Evolutionary conservation across 1,140 invertebrate genomes (phyloP).

Genomic region (Theocolax elegans): DNA sequence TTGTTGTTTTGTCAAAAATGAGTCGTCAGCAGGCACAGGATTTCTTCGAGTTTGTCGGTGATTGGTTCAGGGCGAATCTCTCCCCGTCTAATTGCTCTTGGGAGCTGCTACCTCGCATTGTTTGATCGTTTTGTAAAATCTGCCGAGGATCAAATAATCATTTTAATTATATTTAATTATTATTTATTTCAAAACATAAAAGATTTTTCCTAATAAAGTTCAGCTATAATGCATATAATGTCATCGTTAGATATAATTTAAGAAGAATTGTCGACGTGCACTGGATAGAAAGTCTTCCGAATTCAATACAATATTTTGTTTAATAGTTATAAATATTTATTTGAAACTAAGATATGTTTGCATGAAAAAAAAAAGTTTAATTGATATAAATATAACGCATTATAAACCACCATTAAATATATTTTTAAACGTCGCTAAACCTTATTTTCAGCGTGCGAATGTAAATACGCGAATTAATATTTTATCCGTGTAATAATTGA

Average conservation of each 20-base stretch:
- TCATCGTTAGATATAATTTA: not conserved
- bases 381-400: no score
- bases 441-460: no score
- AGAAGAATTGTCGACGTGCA: not conserved
- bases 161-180: no score
- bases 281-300: not conserved
- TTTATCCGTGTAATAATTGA: no score
- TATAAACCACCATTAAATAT: no score
- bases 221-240: not conserved
- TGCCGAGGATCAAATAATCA: no score
- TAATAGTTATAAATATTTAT: not conserved
- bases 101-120: conserved; percentile 73
- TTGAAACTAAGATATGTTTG: no score
- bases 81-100: conserved; percentile 70
- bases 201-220: not conserved
- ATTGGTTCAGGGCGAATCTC: conserved; percentile 72
- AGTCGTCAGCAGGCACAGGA: conserved; percentile 74
- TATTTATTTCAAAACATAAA: conserved; percentile 31
- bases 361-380: no score
- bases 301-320: not conserved
- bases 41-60: conserved; percentile 69
- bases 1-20: not conserved
- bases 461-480: no score
- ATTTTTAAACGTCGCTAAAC: no score
- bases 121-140: conserved; percentile 78